Evolutionary conservation across 2,113 vertebrate genomes (phyloP).

Genomic region (Phyllostomus hastatus): DNA sequence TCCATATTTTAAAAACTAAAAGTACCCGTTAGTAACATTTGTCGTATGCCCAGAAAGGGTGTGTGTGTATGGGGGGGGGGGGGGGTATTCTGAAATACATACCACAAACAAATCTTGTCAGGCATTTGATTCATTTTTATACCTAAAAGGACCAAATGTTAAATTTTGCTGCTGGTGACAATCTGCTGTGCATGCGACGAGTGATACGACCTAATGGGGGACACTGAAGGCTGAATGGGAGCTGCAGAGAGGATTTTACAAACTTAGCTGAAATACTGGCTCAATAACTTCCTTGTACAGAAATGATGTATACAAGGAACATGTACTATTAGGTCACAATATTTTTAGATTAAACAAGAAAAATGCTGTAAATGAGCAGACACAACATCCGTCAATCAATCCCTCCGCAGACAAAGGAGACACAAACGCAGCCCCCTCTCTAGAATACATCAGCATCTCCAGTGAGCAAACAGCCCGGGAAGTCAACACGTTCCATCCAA

Average conservation of each 20-base stretch:
- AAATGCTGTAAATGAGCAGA: slow-evolving; percentile 60
- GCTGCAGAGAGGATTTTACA: slow-evolving; percentile 41
- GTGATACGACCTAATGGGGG: slow-evolving; percentile 53
- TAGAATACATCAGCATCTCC: slow-evolving; percentile 17
- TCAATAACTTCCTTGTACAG: slow-evolving; percentile 64
- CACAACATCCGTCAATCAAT: slow-evolving; percentile 71
- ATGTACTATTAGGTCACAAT: slow-evolving; percentile 57
- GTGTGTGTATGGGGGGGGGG: background rate
- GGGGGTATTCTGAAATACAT: slow-evolving; percentile 29
- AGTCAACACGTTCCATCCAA: slow-evolving; percentile 47
- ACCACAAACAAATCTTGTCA: slow-evolving; percentile 70
- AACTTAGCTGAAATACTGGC: slow-evolving; percentile 63
- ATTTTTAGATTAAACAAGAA: slow-evolving; percentile 59
- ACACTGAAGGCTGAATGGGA: slow-evolving; percentile 51
- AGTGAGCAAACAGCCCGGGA: slow-evolving; percentile 10
- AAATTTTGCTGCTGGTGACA: slow-evolving; percentile 61
- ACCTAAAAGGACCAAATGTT: slow-evolving; percentile 74
- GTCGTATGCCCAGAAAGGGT: slow-evolving; percentile 28
- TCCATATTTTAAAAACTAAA: slow-evolving; percentile 82
- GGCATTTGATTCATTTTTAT: slow-evolving; percentile 66
- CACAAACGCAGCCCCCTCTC: slow-evolving; percentile 42
- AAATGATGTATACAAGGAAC: slow-evolving; percentile 54
- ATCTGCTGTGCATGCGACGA: slow-evolving; percentile 22
- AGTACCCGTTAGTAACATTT: slow-evolving; percentile 76
- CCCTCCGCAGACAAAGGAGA: slow-evolving; percentile 73